Evolutionary conservation across 2,797 vertebrate genomes (phyloP).

Genomic region (Halcyon badia): DNA sequence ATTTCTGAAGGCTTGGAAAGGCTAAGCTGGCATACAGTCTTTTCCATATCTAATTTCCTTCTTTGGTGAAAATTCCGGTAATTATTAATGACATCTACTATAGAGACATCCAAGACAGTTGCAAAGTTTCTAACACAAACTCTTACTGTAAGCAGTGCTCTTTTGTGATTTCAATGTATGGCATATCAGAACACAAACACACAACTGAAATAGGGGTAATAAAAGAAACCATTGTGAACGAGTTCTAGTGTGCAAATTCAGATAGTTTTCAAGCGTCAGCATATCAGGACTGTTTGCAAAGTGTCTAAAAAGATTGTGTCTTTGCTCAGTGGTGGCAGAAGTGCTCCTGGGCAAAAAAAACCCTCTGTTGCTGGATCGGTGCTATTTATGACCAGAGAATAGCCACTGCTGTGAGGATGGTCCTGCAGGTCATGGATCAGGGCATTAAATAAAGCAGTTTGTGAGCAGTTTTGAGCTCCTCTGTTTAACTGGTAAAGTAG

Average conservation of each 20-base stretch:
- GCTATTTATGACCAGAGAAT: background rate
- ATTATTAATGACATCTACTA: background rate
- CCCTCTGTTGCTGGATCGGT: too few relatives aligned
- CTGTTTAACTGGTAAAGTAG: background rate
- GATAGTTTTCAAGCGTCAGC: background rate
- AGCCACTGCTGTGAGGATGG: background rate
- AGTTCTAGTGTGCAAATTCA: background rate
- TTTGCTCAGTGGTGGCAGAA: background rate
- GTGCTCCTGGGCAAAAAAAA: background rate
- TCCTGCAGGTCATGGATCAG: background rate
- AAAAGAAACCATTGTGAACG: background rate
- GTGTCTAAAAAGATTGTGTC: background rate
- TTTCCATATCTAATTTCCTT: conserved; percentile 51
- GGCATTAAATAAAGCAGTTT: background rate
- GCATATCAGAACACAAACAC: background rate
- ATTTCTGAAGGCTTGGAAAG: conserved; percentile 26
- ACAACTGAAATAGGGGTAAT: background rate
- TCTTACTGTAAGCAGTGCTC: background rate
- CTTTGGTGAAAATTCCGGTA: conserved; percentile 28
- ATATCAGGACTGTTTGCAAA: background rate
- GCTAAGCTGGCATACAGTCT: background rate
- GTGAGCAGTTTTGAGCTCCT: background rate
- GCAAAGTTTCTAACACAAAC: background rate
- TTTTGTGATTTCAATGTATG: background rate
- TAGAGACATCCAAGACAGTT: background rate